Percentiles rank a stretch among this genome's conserved stretches.
Conservation (phyloP, 2,888 invertebrate genomes). For the Pandemis corylana region DNA sequence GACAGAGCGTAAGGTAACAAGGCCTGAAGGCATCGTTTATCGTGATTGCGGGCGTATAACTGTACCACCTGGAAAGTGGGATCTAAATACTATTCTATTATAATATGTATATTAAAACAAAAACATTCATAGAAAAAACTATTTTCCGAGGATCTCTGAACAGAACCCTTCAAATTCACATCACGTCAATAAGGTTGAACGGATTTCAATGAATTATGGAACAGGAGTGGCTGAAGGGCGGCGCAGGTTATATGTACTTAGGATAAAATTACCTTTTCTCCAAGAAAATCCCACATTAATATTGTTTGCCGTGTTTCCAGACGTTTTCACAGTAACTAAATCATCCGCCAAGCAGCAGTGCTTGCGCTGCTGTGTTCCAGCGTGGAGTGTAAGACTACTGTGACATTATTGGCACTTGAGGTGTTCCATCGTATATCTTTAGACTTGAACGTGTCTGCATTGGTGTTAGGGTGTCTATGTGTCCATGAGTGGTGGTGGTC, state of each 20-base stretch:
- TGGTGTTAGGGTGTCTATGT: too few species aligned
- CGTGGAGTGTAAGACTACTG: too few species aligned
- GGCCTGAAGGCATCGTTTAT: too few species aligned
- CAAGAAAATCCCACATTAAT: not conserved
- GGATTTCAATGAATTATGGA: constrained; percentile 9
- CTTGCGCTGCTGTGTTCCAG: too few species aligned
- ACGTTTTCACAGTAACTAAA: not conserved
- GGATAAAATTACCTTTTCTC: not conserved
- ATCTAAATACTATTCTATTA: too few species aligned
- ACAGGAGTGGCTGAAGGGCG: not conserved
- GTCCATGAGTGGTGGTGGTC: too few species aligned
- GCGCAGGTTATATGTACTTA: not conserved
- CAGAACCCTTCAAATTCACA: not conserved
- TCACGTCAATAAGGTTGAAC: constrained; percentile 1
- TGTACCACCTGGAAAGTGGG: too few species aligned
- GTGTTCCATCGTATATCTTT: not conserved
- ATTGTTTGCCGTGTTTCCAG: not conserved
- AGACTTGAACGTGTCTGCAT: too few species aligned
- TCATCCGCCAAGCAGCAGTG: not conserved
- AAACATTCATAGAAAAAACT: not conserved
- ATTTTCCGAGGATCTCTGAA: not conserved
- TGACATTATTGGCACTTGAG: too few species aligned
- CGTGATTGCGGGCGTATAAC: too few species aligned
- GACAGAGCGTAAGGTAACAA: too few species aligned
- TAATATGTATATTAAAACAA: too few species aligned